Base-by-base conservation (phyloP, 2,797 vertebrate genomes). In the Darevskia nairensis region DNA sequence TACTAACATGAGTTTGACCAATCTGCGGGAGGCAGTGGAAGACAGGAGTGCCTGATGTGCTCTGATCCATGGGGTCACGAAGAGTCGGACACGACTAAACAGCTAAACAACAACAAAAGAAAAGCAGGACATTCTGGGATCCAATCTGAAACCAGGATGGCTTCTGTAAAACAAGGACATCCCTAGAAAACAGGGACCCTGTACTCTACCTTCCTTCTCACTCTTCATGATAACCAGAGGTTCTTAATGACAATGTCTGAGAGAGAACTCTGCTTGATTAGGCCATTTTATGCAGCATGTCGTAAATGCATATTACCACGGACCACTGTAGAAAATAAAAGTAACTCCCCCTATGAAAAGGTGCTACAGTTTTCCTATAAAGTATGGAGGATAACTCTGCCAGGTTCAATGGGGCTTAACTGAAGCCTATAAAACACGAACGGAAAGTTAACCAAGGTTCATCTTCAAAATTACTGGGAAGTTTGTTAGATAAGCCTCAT, bases 391-490 rank as follows among this genome's bases (percentile, higher is more conserved):
- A 89, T 79, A 85, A 82, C 84, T 84, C 82, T 77, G 55, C 59
- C 9, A 55, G 87, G 72, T 84, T 86, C 91, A 95, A 82, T 89
- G 82, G 76, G 86, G 68, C 88, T 92, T 95, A 90, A 89, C 81
- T 90, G 84, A 91, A 93, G 90, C 66, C 91, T 80, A 71, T 94
- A 88, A 94, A 93, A 91, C 32, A 88, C 32, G 88, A 92, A 87
- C 68, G 92, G 91, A 90, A 93, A 93, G 93, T 92, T 95, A 91
- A 90, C 81, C 80, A 91, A 89, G 71, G 84, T 74, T 94, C 87
- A 84, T 87, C 35, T 74, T 84, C 75, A 86, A 90, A 74, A 93
- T 87, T 94, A 90, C 64, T 91, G 71, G 13, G 80, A 94, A 84
- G 86, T 93, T 92, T 92, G 82, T 91, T 92, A 93, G 91, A 69